A percentile compares a stretch with the other conserved stretches of the same genome.
These are phyloP conservation scores for Trididemnum clinides DNA, from an alignment of 23 tunicate species.

Conservation along the genomic window DNA sequence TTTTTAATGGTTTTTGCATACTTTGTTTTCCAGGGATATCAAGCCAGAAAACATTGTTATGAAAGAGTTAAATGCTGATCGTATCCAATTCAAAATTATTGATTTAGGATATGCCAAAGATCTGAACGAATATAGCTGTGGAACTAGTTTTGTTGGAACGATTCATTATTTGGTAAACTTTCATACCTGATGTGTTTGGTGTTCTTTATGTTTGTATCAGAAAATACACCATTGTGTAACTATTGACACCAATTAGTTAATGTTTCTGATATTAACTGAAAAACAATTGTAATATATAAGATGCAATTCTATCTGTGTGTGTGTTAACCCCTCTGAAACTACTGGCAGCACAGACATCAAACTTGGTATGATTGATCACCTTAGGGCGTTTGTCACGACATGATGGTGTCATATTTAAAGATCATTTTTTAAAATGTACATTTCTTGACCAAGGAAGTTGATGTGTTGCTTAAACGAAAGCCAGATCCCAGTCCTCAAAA, in stretches of 20 bases:
- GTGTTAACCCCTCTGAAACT: neutral
- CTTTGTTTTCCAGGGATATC: conserved; percentile 53
- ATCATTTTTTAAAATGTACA: no score
- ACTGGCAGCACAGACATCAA: no score
- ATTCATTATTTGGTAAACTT: conserved; percentile 66
- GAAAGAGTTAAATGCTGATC: conserved; percentile 20
- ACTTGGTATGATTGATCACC: no score
- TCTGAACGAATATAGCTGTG: conserved; percentile 51
- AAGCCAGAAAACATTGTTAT: conserved; percentile 95
- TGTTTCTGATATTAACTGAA: neutral
- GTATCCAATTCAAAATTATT: conserved; percentile 68
- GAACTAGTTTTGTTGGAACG: conserved; percentile 86
- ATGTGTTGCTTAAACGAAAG: no score
- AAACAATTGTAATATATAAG: neutral
- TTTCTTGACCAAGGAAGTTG: no score
- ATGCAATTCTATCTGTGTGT: neutral
- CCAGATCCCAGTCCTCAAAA: no score
- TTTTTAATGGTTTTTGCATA: neutral
- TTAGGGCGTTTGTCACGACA: no score
- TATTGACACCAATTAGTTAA: no score
- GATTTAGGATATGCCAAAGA: conserved; percentile 96
- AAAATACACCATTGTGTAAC: no score
- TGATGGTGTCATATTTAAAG: no score
- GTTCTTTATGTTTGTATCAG: no score
- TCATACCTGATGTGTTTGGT: no score